Base-by-base conservation (phyloP, 2,888 invertebrate species). In the Acanthopleura granulata region DNA sequence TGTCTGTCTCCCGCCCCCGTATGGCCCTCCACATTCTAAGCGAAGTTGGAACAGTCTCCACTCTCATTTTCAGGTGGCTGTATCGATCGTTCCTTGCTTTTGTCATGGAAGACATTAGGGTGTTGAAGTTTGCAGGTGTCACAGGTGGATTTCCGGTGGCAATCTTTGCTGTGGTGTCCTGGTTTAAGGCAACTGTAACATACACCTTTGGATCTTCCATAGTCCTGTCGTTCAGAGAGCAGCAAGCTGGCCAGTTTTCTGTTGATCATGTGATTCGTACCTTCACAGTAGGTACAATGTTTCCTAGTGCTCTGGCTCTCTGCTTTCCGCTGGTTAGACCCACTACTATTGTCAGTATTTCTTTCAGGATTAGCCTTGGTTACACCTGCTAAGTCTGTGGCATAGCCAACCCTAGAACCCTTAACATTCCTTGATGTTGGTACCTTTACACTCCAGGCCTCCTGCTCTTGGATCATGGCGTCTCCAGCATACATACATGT, bases 151-250 rank as follows among this genome's bases (percentile, higher is more conserved):
- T 62, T 72, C 29, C 40, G 49, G 18, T 51, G 18, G 30, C 75
- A 75, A 11, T 72, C 27, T 29, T 61, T 27, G 49, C 49, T 62
- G 27, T 27, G 25, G 30, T 75, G 75, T 6, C 69, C 66, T 0
- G 66, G 25, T 29, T 50, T 66, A 27, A 75, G 69, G 62, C 75
- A 75, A 40, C 73, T 57, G 62, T 73, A 75, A 40, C 75, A 75
- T 25, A 71, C 57, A 30, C 51, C 69, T 66, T 29, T 29, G 18
- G 16, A 22, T 27, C 27, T 66, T 25, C 16, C 27, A 66, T 66
- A 66, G 30, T 4, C 30, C 3, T 40, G 40, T 40, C 4, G 69
- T 9, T 66, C 69, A 66, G 25, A 25, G 16, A 27, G 27, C 18
- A 18, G 30, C 25, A 14, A 16, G 25, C 16, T 27, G 25, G 27